Conservation (phyloP, 2,113 vertebrate species). For the Butorides virescens region DNA sequence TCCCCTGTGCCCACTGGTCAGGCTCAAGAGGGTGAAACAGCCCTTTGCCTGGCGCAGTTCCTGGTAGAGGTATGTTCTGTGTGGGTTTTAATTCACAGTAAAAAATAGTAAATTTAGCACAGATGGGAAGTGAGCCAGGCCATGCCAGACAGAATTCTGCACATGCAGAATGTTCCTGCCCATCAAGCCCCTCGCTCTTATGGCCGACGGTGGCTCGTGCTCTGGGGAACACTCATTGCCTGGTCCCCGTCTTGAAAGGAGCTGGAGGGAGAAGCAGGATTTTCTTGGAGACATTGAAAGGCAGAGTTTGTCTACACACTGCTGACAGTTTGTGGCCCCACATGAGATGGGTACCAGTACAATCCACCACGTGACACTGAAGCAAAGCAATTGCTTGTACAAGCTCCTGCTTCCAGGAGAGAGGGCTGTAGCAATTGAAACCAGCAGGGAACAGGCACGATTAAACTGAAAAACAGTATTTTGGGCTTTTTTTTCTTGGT, state of each 20-base stretch:
- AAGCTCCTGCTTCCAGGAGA: background rate
- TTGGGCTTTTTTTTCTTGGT: background rate
- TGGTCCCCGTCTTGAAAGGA: background rate
- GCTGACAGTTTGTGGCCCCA: background rate
- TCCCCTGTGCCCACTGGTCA: background rate
- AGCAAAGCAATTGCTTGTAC: background rate
- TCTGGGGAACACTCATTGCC: background rate
- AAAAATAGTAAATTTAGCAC: background rate
- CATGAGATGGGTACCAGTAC: background rate
- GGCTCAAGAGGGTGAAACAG: background rate
- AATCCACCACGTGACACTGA: background rate
- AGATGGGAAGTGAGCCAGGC: background rate
- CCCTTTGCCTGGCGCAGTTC: background rate
- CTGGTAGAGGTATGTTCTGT: background rate
- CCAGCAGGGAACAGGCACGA: background rate
- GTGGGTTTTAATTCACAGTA: background rate
- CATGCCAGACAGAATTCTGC: background rate
- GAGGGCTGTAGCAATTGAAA: background rate
- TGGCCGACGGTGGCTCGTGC: accelerated
- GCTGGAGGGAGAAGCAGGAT: background rate
- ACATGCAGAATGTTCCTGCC: background rate
- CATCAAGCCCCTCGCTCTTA: accelerated
- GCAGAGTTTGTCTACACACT: background rate
- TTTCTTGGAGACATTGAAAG: background rate
- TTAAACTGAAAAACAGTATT: background rate